Evolutionary conservation across 2,888 invertebrate species (phyloP), one percentile per base, ranked within the genome.

Genomic region (Sympetrum striolatum): DNA sequence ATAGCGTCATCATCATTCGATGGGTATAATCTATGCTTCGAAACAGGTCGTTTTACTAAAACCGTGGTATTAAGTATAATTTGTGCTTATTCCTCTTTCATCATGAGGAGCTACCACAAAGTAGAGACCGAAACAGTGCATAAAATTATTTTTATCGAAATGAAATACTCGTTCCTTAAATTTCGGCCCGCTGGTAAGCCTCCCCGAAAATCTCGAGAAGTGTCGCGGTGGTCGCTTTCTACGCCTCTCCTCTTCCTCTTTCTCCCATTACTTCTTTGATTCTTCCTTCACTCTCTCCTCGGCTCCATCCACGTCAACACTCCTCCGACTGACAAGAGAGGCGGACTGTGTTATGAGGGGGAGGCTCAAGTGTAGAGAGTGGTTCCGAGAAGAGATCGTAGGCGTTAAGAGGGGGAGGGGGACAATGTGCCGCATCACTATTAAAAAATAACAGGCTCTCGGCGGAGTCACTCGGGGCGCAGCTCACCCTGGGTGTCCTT

Each of bases 391-490:
- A 64, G 86, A 60, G 60, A 58, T 37, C 86, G 86, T 86, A 60
- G 86, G 86, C 86, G 86, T 86, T 37, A 64, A 35, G 64, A 60
- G 82, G 22, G 82, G 60, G 81, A 10, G 15, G 81, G 53, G 37
- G 86, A 86, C 86, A 60, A n/a, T 37, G 86, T 86, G 60, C 58
- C 86, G 39, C 60, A 86, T 86, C 64, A 86, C 86, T 86, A 86
- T 86, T 86, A 86, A 86, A 86, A 86, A 86, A 86, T 60, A 86
- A 64, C 60, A 86, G 86, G 37, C 64, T 14, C 60, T 31, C 60
- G 73, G 73, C 14, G 73, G 73, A 64, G 86, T 86, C 60, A 58
- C 60, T 82, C 82, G 53, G n/a, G 44, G 81, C 80, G 15, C 22
- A 35, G 35, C 53, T 82, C 82, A 58, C 86, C 86, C 86, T 86